These are phyloP conservation scores for Periophthalmus magnuspinnatus DNA, from an alignment of 2,797 vertebrate species.

Conservation along the genomic window DNA sequence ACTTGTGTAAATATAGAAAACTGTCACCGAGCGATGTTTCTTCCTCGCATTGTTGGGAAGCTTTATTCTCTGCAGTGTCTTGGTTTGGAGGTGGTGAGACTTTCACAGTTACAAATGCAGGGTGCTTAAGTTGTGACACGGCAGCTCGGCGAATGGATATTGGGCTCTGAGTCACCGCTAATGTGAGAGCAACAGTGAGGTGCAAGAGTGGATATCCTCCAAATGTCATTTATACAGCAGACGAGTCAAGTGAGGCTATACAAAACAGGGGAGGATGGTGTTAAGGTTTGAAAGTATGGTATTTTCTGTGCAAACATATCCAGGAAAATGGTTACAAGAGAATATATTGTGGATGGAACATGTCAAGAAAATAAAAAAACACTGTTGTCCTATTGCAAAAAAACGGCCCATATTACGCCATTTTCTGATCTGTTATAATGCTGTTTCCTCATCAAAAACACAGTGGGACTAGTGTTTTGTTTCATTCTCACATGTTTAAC, in stretches of 20 bases:
- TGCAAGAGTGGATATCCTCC: not conserved
- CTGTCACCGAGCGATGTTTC: conserved; percentile 23
- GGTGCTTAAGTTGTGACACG: not conserved
- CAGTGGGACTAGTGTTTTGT: too few species aligned
- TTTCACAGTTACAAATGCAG: conserved; percentile 2
- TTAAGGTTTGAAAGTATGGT: not conserved
- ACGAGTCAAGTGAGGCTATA: not conserved
- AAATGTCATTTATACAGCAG: not conserved
- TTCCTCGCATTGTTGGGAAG: not conserved
- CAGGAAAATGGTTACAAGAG: too few species aligned
- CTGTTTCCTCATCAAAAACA: too few species aligned
- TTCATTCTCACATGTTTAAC: too few species aligned
- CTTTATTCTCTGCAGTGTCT: not conserved
- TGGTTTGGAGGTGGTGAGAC: not conserved
- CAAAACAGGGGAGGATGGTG: not conserved
- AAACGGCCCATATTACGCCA: too few species aligned
- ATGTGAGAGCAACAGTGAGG: conserved; percentile 4
- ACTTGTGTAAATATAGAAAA: conserved; percentile 27
- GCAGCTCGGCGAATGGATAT: conserved; percentile 1
- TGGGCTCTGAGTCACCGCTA: conserved; percentile 6
- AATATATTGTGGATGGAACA: too few species aligned
- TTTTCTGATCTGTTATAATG: too few species aligned
- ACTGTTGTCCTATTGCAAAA: too few species aligned
- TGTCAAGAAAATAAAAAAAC: too few species aligned
- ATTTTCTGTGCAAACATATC: not conserved